Evolutionary conservation across 1,140 invertebrate species (phyloP).

Genomic region (Solenopsis invicta): DNA sequence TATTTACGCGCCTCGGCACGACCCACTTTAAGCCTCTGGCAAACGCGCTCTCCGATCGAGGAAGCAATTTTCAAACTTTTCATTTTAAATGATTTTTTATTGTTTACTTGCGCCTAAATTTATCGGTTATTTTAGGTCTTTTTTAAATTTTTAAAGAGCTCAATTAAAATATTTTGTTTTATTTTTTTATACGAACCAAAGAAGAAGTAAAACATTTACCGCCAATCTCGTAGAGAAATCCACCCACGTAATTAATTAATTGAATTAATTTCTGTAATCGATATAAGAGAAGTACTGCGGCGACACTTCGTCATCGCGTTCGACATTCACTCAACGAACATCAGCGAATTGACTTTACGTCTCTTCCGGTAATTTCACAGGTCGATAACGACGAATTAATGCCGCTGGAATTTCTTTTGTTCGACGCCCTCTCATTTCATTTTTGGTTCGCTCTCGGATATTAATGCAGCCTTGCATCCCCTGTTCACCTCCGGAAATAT

Average conservation of each 20-base stretch:
- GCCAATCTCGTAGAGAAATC: not conserved
- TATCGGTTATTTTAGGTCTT: not conserved
- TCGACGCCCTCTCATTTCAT: constrained; percentile 17
- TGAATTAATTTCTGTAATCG: not conserved
- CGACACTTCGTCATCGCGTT: not conserved
- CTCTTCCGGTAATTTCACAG: constrained; percentile 75
- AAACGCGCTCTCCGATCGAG: not conserved
- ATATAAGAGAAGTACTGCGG: not conserved
- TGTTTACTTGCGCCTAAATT: not conserved
- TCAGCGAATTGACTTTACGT: constrained; percentile 47
- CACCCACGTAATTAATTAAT: not conserved
- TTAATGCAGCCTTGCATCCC: constrained; percentile 43
- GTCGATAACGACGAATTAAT: constrained; percentile 70
- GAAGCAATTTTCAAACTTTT: not conserved
- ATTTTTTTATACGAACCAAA: not conserved
- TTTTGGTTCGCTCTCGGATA: constrained; percentile 35
- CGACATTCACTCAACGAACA: constrained; percentile 5
- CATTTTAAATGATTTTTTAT: not conserved
- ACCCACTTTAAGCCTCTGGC: constrained; percentile 19
- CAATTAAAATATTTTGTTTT: not conserved
- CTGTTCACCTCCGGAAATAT: constrained; percentile 45
- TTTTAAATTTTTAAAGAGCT: not conserved
- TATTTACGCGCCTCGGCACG: constrained; percentile 34
- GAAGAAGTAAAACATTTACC: not conserved
- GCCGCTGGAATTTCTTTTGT: constrained; percentile 71